A percentile compares a stretch with the other conserved stretches of the same genome.
phyloP scores from a whole-genome alignment of 2,888 invertebrate species.

The Dasypolia templi region DNA sequence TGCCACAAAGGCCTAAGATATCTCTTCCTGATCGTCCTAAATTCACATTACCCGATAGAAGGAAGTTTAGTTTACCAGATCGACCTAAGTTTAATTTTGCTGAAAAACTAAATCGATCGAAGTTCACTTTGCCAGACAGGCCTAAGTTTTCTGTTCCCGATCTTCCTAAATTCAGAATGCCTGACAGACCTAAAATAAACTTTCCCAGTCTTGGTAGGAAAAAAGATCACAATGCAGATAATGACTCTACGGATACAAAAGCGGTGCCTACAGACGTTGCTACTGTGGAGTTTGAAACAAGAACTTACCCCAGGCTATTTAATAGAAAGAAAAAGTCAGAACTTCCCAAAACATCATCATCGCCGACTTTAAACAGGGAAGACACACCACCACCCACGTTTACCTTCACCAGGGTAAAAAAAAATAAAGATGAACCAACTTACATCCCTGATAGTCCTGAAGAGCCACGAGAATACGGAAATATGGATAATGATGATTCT shows the following conservation, averaged over 20 bases:
- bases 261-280: conserved; percentile 85
- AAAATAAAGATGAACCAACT: conserved; percentile 86
- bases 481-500: conserved; percentile 77
- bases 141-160: conserved; percentile 90
- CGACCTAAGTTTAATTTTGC: conserved; percentile 90
- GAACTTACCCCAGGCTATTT: conserved; percentile 94
- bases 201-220: conserved; percentile 91
- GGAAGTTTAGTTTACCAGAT: conserved; percentile 92
- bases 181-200: conserved; percentile 91
- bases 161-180: conserved; percentile 90
- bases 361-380: conserved; percentile 88
- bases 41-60: conserved; percentile 90
- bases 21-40: conserved; percentile 91
- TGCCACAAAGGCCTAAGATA: conserved; percentile 90
- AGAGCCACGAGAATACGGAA: conserved; percentile 87
- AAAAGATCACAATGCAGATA: conserved; percentile 83
- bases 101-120: conserved; percentile 90
- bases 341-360: conserved; percentile 88
- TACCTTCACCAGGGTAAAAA: conserved; percentile 92
- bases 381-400: conserved; percentile 91
- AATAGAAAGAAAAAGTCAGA: conserved; percentile 86
- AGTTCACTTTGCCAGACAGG: conserved; percentile 91
- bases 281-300: conserved; percentile 93
- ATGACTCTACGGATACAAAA: conserved; percentile 82
- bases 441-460: conserved; percentile 85